Conservation (phyloP, 2,113 vertebrate species). For the Malaclemys terrapin region DNA sequence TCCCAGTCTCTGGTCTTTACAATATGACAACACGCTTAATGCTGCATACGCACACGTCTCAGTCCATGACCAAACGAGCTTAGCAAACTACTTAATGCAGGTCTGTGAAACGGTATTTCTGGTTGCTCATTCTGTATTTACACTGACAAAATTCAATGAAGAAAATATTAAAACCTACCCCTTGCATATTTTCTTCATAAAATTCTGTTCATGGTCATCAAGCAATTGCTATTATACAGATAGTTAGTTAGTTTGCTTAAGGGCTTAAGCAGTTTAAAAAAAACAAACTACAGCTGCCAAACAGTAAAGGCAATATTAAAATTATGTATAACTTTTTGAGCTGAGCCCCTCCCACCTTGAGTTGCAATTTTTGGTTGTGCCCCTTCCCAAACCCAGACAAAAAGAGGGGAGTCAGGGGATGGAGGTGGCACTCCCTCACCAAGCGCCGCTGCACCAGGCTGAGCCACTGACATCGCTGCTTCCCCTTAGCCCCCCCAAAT, state of each 20-base stretch:
- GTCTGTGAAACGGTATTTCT: not conserved
- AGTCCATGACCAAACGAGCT: not conserved
- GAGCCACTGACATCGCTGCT: not conserved
- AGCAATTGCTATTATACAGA: not conserved
- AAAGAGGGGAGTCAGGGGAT: no score
- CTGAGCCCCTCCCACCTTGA: not conserved
- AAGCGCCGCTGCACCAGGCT: no score
- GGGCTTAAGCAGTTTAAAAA: not conserved
- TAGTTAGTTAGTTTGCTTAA: not conserved
- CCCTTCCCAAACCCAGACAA: not conserved
- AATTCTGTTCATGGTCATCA: not conserved
- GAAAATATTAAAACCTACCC: not conserved
- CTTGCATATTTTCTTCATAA: not conserved
- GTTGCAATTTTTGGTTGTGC: no score
- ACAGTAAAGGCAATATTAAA: not conserved
- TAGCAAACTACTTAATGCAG: not conserved
- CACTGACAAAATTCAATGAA: not conserved
- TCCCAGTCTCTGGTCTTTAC: slow-evolving; percentile 8
- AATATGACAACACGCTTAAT: not conserved
- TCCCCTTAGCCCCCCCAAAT: no score
- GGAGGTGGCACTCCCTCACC: not conserved
- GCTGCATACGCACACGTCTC: not conserved
- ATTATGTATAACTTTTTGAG: not conserved
- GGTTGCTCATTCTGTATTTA: not conserved
- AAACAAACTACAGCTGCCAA: not conserved